phyloP scores from a whole-genome alignment of 2,888 invertebrate species.

The Noctua janthe region DNA sequence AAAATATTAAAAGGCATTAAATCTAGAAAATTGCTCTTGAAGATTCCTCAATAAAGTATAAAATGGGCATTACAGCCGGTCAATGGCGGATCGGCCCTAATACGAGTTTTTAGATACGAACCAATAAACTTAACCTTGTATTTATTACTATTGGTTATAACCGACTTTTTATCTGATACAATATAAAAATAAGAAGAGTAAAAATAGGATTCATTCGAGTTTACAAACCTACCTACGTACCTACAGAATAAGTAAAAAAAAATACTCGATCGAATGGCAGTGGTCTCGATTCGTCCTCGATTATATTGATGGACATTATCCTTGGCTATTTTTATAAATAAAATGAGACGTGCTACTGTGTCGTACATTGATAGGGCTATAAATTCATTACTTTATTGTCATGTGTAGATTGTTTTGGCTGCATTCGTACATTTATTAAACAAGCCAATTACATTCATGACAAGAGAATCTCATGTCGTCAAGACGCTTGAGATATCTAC shows the following conservation, averaged over 20 bases:
- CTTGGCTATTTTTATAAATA: neutral
- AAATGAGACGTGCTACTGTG: constrained; percentile 1
- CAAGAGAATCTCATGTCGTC: neutral
- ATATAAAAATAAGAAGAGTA: constrained; percentile 20
- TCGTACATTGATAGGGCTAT: constrained; percentile 1
- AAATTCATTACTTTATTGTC: constrained; percentile 5
- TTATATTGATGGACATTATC: neutral
- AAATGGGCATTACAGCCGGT: constrained; percentile 48
- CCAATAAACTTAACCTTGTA: constrained; percentile 51
- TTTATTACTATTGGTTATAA: constrained; percentile 44
- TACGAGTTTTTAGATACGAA: constrained; percentile 41
- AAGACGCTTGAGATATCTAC: neutral
- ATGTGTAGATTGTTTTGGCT: constrained; percentile 19
- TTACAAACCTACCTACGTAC: neutral
- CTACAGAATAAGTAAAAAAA: constrained; percentile 11
- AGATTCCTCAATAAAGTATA: constrained; percentile 59
- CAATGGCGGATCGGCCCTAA: constrained; percentile 54
- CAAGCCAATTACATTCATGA: neutral
- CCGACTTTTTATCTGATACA: constrained; percentile 13
- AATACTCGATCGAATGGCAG: constrained; percentile 1
- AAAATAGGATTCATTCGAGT: constrained; percentile 6
- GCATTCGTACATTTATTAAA: constrained; percentile 23
- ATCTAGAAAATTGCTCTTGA: constrained; percentile 43
- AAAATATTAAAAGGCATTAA: constrained; percentile 66
- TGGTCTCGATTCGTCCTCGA: neutral